Percentiles rank a stretch among this genome's conserved stretches.
Conservation (phyloP, 2,797 vertebrate species). For the Anguilla marmorata region DNA sequence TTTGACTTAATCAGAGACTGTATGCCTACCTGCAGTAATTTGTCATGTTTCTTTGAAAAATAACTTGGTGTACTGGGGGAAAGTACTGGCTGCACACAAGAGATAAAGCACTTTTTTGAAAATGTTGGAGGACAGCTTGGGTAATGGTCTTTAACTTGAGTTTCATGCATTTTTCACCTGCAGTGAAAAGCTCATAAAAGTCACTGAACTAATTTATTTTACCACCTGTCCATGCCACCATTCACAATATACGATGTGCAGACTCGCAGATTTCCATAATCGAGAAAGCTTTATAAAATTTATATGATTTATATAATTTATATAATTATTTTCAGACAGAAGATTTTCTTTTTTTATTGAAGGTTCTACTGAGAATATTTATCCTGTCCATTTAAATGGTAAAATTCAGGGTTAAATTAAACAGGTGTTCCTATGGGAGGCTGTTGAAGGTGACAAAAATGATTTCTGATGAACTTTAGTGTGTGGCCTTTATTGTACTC, state of each 20-base stretch:
- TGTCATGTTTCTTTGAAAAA: conserved; percentile 37
- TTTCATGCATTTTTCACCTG: conserved; percentile 5
- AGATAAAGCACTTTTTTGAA: conserved; percentile 4
- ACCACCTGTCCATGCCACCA: not conserved
- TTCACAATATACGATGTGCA: not conserved
- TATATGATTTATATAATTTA: not conserved
- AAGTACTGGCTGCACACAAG: conserved; percentile 1
- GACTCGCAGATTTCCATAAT: conserved; percentile 4
- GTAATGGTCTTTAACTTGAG: conserved; percentile 4
- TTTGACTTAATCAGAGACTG: conserved; percentile 29
- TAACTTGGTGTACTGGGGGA: not conserved
- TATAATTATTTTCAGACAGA: not conserved
- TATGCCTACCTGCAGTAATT: conserved; percentile 31
- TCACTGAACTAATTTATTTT: conserved; percentile 8
- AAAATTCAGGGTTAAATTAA: not conserved
- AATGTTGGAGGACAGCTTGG: conserved; percentile 1
- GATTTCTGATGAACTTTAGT: not conserved
- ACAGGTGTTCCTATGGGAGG: not conserved
- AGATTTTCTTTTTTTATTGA: not conserved
- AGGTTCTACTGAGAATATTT: not conserved
- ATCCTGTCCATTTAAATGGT: not conserved
- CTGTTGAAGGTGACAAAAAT: not conserved
- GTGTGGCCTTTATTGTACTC: not conserved
- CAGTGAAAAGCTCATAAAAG: conserved; percentile 2
- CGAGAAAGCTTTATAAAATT: not conserved